Conservation (phyloP, 2,113 vertebrate genomes). For the Hypanus sabinus region DNA sequence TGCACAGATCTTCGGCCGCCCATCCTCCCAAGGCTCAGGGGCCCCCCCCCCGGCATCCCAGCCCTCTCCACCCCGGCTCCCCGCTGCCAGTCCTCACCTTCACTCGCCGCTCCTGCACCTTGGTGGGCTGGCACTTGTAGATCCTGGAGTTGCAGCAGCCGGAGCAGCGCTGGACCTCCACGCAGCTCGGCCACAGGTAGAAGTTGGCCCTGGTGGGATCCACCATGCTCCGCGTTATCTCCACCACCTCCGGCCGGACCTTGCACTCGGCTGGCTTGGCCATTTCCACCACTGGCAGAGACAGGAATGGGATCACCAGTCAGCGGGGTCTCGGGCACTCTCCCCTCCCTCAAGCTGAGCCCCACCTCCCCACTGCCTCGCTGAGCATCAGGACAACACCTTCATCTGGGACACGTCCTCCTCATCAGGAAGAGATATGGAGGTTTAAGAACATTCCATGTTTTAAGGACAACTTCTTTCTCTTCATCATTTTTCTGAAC, state of each 20-base stretch:
- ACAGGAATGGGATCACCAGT: background rate
- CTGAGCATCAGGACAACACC: too few species aligned
- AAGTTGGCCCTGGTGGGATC: conserved; percentile 85
- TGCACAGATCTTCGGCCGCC: background rate
- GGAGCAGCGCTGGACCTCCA: conserved; percentile 90
- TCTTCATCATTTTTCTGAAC: too few species aligned
- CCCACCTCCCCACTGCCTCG: background rate
- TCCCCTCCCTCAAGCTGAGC: background rate
- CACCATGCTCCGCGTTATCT: conserved; percentile 78
- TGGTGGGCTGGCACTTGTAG: conserved; percentile 66
- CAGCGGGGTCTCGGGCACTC: too few species aligned
- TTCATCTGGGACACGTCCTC: too few species aligned
- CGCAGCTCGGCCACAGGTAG: conserved; percentile 80
- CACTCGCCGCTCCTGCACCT: conserved; percentile 67
- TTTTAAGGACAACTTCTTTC: too few species aligned
- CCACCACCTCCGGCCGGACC: conserved; percentile 77
- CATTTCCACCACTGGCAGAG: conserved; percentile 54
- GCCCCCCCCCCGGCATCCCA: background rate
- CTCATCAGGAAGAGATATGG: too few species aligned
- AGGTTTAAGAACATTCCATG: too few species aligned
- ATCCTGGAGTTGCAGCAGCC: conserved; percentile 83
- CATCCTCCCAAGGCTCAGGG: background rate
- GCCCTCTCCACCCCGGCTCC: background rate
- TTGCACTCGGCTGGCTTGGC: conserved; percentile 80
- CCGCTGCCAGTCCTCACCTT: conserved; percentile 54